A percentile compares a stretch with the other conserved stretches of the same genome.
These are phyloP conservation scores for Dermolepida albohirtum DNA, from an alignment of 2,888 invertebrate genomes.

Conservation along the genomic window DNA sequence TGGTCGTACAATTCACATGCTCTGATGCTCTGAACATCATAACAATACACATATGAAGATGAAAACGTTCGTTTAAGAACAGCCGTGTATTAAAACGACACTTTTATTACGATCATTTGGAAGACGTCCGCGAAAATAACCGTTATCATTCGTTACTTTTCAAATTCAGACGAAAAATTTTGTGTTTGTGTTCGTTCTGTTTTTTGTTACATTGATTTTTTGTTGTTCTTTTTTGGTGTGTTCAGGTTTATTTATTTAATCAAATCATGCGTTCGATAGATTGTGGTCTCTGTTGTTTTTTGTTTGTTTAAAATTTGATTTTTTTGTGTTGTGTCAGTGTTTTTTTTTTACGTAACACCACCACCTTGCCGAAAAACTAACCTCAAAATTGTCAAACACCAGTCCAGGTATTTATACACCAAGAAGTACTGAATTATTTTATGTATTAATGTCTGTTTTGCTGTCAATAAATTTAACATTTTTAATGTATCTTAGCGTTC, in stretches of 20 bases:
- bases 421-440: too few species aligned
- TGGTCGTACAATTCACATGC: conserved; percentile 5
- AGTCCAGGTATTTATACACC: too few species aligned
- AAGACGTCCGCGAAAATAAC: conserved; percentile 21
- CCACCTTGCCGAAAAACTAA: background rate
- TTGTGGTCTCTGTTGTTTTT: too few species aligned
- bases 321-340: too few species aligned
- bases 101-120: background rate
- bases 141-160: too few species aligned
- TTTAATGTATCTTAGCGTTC: too few species aligned
- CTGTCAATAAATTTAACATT: too few species aligned
- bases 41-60: conserved; percentile 30
- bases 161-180: too few species aligned
- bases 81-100: background rate
- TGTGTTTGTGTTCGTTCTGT: background rate
- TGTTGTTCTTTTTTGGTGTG: background rate
- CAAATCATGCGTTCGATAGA: too few species aligned
- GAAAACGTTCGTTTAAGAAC: conserved; percentile 29
- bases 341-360: background rate
- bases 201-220: conserved; percentile 9
- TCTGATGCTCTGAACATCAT: conserved; percentile 9
- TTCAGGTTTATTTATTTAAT: too few species aligned
- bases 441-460: background rate
- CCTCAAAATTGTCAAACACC: too few species aligned
- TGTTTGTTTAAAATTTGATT: background rate